Base-by-base conservation (phyloP, 2,888 invertebrate genomes). In the Hydriomena furcata region DNA sequence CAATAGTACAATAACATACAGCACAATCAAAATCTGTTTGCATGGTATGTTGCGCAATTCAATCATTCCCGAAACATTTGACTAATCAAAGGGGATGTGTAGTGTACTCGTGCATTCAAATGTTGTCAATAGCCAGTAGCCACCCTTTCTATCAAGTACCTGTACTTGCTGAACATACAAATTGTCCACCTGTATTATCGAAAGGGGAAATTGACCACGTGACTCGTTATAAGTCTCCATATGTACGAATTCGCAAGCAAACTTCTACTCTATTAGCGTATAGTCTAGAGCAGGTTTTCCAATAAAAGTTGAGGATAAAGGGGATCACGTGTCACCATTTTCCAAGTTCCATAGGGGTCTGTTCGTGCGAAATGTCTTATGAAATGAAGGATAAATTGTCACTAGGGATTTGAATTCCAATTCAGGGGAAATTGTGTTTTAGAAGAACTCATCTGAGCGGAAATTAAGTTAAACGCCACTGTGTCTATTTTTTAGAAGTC, bases 311-410 rank as follows among this genome's bases (percentile, higher is more conserved):
- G 11, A n/a, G 20, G 37, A 40, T 47, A 30, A 59, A 54, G 63
- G 52, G 60, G 58, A 61, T 71, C 73, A 76, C 77, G 75, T 71
- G 73, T 68, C 60, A 58, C 58, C 59, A 58, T 64, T 60, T 62
- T 54, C 53, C 47, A 64, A 71, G 76, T 76, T 69, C 71, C 68
- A 78, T 73, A 73, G 70, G 68, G 68, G 72, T 65, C 68, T 74
- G 70, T 66, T 68, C 82, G 82, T 81, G 82, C 80, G 77, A 73
- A 71, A 71, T 67, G 63, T 70, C 71, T 73, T 75, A 76, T 71
- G 67, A 72, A 74, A 76, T 76, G 71, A 73, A 70, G 78, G 74
- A 68, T 74, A 79, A 77, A 78, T 76, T 73, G 73, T 73, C 74
- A 58, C 73, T 45, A 54, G 71, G 71, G 77, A 74, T 62, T 73